Base-by-base conservation (phyloP, 2,797 vertebrate genomes). In the Hyperoplus lanceolatus region DNA sequence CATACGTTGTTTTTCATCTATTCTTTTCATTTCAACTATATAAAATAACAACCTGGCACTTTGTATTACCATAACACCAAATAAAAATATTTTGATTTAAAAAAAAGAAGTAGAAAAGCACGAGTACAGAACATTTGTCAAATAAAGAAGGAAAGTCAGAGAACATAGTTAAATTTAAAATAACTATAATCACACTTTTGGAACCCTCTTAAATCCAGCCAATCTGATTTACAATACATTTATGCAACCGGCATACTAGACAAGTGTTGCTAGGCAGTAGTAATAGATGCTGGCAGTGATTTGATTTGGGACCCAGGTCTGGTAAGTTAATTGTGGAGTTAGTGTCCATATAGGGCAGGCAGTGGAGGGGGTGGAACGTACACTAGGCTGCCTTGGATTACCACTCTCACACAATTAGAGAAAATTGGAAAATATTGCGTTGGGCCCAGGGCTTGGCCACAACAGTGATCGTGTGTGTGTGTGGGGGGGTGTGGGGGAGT, bases 341-440 rank as follows among this genome's bases (percentile, higher is more conserved):
- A 89, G 89, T 92, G 89, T 93, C 94, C 89, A 87, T 93, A 94
- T 89, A 93, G 92, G 90, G 89, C 84, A 85, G 74, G 75, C 86
- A 83, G 81, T 36, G 4, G 81, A 90, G 87, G 87, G 84, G 90
- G 90, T 84, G 91, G 92, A 91, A 91, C 88, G 92, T 90, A 90
- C 89, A 92, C 93, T 91, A 89, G 91, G 88, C 87, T 89, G 92
- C 91, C 88, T 93, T 92, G 87, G 91, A 94, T 95, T 95, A 95
- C 94, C 85, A 91, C 90, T 92, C 89, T 93, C 92, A 94, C 82
- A 90, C 93, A 95, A 94, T 95, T 95, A 94, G 83, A 85, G 91
- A 87, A 94, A 95, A 95, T 95, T 95, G 92, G 92, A 94, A 94
- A 94, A 95, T 95, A 95, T 95, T 95, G 95, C 93, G 85, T 88